Base-by-base conservation (phyloP, 2,113 vertebrate species). In the Peromyscus californicus region DNA sequence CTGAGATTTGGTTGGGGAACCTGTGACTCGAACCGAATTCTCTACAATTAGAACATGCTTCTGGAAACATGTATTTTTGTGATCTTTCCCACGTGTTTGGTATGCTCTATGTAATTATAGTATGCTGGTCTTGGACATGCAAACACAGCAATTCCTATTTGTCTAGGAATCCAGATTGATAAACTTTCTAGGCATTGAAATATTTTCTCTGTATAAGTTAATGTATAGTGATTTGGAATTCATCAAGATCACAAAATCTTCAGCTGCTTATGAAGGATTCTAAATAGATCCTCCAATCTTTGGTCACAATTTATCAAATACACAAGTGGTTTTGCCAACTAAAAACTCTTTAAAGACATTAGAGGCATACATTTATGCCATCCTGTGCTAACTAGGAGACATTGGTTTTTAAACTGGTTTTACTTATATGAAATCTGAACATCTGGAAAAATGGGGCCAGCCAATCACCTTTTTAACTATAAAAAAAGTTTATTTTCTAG, bases 141-240 rank as follows among this genome's bases (percentile, higher is more conserved):
- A 63, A 96, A 83, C 70, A 90, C 89, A 90, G 82, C 3, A 83
- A 93, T 96, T 95, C 26, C 13, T 86, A 96, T 72, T 61, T 72
- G 22, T n/a, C 63, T 83, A 45, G 93, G n/a, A 59, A 95, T 89
- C 85, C 72, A 92, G 48, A 51, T 69, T 94, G 74, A 93, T 94
- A 90, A 93, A 91, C 96, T 97, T 96, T 95, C 29, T 63, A 90
- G 61, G 89, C 45, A 93, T 88, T 95, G 94, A 94, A 96, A 65
- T 51, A 83, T 84, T 96, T 95, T 91, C 42, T 82, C 67, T 94
- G 42, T 7, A 70, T 92, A 94, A 96, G 88, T 36, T 45, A 59
- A 90, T 57, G 22, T 3, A 31, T 22, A 93, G 29, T 9, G 10
- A 87, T 90, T 92, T 97, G 65, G 3, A 98, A 92, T 95, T 96